Conservation (phyloP, 1,140 invertebrate genomes). For the Drosophila kepulauana region DNA sequence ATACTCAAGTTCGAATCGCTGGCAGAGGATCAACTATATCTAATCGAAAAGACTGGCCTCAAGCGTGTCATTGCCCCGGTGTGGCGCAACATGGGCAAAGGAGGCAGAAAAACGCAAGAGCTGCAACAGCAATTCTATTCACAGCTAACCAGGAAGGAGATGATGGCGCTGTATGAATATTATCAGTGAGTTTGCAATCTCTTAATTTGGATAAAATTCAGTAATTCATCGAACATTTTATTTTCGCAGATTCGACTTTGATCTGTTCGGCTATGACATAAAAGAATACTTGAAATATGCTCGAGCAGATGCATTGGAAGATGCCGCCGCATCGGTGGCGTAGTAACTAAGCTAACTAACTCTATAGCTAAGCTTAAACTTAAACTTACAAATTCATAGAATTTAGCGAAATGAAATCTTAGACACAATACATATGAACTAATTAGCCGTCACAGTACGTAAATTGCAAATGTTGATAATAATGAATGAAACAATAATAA, state of each 20-base stretch:
- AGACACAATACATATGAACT: conserved; percentile 42
- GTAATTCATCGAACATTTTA: conserved; percentile 5
- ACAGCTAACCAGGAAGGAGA: conserved; percentile 90
- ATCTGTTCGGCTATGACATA: conserved; percentile 93
- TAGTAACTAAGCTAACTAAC: conserved; percentile 31
- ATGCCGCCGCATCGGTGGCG: conserved; percentile 43
- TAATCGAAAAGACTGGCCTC: conserved; percentile 91
- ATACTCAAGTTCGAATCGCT: conserved; percentile 96
- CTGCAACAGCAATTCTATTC: conserved; percentile 91
- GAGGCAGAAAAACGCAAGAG: conserved; percentile 88
- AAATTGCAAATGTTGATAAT: conserved; percentile 83
- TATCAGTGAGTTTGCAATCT: conserved; percentile 87
- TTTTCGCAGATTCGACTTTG: conserved; percentile 91
- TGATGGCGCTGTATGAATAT: conserved; percentile 91
- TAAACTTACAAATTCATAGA: conserved; percentile 47
- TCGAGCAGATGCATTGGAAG: conserved; percentile 85
- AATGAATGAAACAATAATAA: conserved; percentile 82
- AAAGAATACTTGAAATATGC: conserved; percentile 90
- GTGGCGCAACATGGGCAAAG: conserved; percentile 92
- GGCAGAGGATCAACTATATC: conserved; percentile 93
- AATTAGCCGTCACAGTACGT: conserved; percentile 80
- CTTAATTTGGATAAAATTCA: background rate
- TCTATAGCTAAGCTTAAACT: conserved; percentile 28
- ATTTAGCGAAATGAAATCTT: conserved; percentile 62
- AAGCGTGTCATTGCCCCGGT: conserved; percentile 91